Conservation (phyloP, 1,140 invertebrate genomes). For the Papilio xuthus region DNA sequence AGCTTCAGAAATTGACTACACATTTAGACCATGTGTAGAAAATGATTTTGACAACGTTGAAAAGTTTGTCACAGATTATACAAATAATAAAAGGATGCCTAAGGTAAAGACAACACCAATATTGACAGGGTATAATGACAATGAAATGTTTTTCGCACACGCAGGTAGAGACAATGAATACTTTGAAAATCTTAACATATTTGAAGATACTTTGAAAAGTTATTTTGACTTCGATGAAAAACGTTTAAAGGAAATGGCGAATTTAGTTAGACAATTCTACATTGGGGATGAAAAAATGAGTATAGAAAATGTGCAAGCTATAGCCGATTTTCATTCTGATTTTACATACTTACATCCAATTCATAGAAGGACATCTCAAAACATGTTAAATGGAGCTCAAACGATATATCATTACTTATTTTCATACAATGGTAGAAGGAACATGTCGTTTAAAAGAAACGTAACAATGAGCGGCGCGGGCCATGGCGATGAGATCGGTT, state of each 20-base stretch:
- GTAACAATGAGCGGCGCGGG: conserved; percentile 39
- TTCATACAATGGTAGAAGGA: conserved; percentile 51
- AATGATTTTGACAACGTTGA: conserved; percentile 40
- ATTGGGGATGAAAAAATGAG: conserved; percentile 49
- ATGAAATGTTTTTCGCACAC: conserved; percentile 43
- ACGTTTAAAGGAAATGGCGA: conserved; percentile 32
- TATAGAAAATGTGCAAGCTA: conserved; percentile 37
- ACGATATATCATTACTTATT: conserved; percentile 55
- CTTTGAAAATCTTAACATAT: conserved; percentile 43
- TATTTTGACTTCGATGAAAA: conserved; percentile 46
- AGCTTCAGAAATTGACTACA: conserved; percentile 19
- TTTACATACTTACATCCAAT: conserved; percentile 51
- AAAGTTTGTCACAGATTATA: conserved; percentile 48
- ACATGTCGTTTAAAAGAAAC: conserved; percentile 38
- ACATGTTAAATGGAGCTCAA: conserved; percentile 46
- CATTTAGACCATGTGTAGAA: conserved; percentile 40
- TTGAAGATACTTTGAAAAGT: conserved; percentile 40
- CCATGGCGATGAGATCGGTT: conserved; percentile 53
- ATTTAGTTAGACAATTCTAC: conserved; percentile 49
- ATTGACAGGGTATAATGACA: conserved; percentile 48
- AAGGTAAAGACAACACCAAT: conserved; percentile 52
- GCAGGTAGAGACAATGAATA: conserved; percentile 34
- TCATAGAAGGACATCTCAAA: conserved; percentile 49
- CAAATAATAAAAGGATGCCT: conserved; percentile 45
- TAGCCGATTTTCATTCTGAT: conserved; percentile 52